Conservation (phyloP, 35 echinoderm and acorn worm species). For the Strongylocentrotus purpuratus region DNA sequence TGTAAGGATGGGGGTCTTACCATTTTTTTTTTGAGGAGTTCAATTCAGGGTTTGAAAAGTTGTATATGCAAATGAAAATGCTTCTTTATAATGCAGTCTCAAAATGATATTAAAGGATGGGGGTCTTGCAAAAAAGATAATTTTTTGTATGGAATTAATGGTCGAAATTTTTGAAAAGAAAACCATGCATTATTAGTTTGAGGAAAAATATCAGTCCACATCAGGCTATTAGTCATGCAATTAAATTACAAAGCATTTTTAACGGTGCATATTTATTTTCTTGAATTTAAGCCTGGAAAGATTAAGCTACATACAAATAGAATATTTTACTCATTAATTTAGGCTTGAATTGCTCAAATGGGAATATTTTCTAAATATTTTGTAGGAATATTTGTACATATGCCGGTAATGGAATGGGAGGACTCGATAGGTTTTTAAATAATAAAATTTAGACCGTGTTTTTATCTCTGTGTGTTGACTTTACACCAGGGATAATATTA, state of each 20-base stretch:
- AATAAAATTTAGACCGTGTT: neutral
- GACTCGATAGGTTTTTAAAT: neutral
- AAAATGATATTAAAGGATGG: neutral
- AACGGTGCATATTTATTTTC: neutral
- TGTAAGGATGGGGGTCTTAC: too few species aligned
- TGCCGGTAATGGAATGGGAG: too few species aligned
- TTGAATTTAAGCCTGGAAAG: neutral
- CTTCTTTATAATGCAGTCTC: too few species aligned
- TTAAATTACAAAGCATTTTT: neutral
- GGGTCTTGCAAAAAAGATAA: neutral
- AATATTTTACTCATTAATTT: neutral
- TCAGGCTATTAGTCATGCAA: neutral
- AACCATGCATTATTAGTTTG: neutral
- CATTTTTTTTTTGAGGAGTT: neutral
- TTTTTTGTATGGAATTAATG: neutral
- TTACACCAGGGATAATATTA: neutral
- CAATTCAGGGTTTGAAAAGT: neutral
- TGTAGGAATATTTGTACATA: too few species aligned
- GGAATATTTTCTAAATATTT: too few species aligned
- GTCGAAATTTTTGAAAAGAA: neutral
- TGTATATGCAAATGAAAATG: too few species aligned
- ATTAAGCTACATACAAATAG: neutral
- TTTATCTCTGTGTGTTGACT: neutral
- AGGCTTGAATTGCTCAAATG: neutral
- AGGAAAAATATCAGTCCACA: neutral